A percentile compares a stretch with the other conserved stretches of the same genome.
Evolutionary conservation across 2,113 vertebrate genomes (phyloP).

Genomic region (Columba livia): DNA sequence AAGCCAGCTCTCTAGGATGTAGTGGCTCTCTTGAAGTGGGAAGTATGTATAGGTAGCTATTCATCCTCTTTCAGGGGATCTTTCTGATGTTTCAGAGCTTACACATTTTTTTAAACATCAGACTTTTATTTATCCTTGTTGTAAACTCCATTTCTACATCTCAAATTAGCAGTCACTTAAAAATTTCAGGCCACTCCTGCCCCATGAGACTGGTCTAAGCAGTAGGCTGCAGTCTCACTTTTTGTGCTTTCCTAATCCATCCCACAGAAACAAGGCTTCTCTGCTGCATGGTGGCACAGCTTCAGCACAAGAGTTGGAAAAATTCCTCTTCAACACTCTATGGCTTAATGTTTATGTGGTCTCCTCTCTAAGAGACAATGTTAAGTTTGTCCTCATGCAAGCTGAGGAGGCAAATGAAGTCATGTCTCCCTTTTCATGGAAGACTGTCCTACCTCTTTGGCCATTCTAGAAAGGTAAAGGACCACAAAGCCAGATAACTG

Average conservation of each 20-base stretch:
- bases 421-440: neutral
- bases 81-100: neutral
- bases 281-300: neutral
- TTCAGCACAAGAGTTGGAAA: neutral
- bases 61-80: neutral
- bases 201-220: neutral
- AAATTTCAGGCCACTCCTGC: neutral
- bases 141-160: neutral
- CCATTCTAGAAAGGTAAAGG: neutral
- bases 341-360: neutral
- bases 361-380: neutral
- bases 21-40: neutral
- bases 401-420: neutral
- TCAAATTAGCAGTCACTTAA: neutral
- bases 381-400: neutral
- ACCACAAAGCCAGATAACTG: accelerated
- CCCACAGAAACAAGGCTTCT: neutral
- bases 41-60: neutral
- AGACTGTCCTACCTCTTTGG: neutral
- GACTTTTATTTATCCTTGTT: neutral
- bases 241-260: neutral
- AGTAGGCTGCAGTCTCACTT: neutral
- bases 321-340: neutral
- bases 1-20: neutral
- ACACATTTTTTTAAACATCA: neutral